Percentiles rank a stretch among this genome's conserved stretches.
phyloP scores from a whole-genome alignment of 2,797 vertebrate species.

The Bradypus variegatus region DNA sequence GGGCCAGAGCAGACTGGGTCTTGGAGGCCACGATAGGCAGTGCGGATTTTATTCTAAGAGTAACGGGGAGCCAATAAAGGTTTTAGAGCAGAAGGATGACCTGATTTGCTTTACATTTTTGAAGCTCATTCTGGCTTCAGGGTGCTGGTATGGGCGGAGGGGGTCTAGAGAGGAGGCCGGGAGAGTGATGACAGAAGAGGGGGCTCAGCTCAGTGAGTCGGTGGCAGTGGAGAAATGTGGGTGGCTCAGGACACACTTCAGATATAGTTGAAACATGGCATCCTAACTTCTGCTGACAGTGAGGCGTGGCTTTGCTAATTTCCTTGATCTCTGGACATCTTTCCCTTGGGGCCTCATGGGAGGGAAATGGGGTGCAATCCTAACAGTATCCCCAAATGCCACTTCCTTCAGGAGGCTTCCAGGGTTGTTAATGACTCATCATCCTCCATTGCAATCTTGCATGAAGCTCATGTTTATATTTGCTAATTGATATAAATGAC shows the following conservation, averaged over 20 bases:
- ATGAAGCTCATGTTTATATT: conserved; percentile 5
- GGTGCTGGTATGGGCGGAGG: not conserved
- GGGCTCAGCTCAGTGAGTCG: not conserved
- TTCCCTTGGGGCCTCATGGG: not conserved
- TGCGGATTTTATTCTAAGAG: not conserved
- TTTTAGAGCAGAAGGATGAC: not conserved
- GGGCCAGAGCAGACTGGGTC: not conserved
- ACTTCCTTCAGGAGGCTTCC: not conserved
- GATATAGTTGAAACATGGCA: not conserved
- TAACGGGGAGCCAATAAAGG: not conserved
- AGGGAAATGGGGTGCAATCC: not conserved
- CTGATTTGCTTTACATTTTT: not conserved
- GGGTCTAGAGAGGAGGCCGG: not conserved
- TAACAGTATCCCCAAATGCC: accelerated
- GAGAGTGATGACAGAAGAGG: accelerated
- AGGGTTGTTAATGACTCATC: no score
- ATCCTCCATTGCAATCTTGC: not conserved
- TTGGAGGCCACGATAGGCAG: not conserved
- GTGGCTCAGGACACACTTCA: not conserved
- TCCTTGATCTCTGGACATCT: not conserved
- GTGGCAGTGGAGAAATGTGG: not conserved
- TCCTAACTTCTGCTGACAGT: not conserved
- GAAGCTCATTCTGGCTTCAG: not conserved
- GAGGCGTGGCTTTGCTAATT: not conserved
- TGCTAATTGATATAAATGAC: conserved; percentile 56